Conservation (phyloP, 2,888 invertebrate species). For the Euproctis similis region DNA sequence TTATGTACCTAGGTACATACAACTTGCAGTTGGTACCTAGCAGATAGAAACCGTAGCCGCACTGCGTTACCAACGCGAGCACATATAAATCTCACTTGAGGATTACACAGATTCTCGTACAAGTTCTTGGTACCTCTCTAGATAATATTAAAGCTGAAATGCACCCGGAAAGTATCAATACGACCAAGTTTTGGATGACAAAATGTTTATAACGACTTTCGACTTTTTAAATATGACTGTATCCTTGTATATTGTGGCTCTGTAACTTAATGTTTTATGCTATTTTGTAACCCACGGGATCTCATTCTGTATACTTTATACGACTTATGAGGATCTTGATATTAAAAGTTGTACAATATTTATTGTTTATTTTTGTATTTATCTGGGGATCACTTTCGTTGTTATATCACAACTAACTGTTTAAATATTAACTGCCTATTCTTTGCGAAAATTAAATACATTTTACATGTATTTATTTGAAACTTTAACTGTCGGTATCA, state of each 20-base stretch:
- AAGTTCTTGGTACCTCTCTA: constrained; percentile 51
- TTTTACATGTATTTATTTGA: no score
- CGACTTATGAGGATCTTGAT: neutral
- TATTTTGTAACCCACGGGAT: constrained; percentile 2
- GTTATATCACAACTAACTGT: no score
- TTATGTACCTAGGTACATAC: no score
- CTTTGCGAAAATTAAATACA: no score
- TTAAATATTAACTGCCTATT: no score
- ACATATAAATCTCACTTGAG: constrained; percentile 55
- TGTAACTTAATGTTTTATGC: constrained; percentile 8
- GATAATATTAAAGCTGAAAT: constrained; percentile 46
- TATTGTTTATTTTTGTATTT: no score
- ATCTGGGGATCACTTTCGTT: no score
- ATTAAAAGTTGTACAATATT: no score
- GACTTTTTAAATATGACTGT: constrained; percentile 21
- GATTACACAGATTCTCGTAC: constrained; percentile 57
- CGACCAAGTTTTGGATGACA: constrained; percentile 36
- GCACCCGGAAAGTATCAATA: constrained; percentile 43
- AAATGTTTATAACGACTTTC: constrained; percentile 30
- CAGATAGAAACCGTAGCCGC: constrained; percentile 43
- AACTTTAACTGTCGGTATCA: no score
- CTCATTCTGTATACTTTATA: neutral
- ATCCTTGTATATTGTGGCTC: constrained; percentile 6
- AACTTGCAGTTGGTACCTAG: constrained; percentile 33
- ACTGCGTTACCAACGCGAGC: constrained; percentile 53